A percentile compares a stretch with the other conserved stretches of the same genome.
phyloP scores from a whole-genome alignment of 2,888 invertebrate genomes.

The Branchinecta sandiegonensis region DNA sequence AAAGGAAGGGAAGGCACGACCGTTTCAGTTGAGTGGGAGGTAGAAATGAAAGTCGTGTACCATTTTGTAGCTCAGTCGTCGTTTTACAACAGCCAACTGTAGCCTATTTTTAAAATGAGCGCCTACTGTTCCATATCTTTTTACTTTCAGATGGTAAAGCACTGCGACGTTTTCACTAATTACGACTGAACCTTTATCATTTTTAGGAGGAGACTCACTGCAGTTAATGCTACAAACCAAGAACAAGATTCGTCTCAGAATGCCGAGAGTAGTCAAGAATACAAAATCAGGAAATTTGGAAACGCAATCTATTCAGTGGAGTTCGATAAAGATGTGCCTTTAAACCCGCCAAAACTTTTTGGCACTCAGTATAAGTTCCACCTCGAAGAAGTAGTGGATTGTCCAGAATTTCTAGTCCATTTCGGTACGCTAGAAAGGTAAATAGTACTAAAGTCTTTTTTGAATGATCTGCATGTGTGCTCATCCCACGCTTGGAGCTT shows the following conservation, averaged over 20 bases:
- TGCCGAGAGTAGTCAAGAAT: neutral
- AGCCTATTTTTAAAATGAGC: too few relatives aligned
- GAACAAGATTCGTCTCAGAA: neutral
- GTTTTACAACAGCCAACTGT: too few relatives aligned
- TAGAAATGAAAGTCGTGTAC: too few relatives aligned
- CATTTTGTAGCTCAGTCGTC: too few relatives aligned
- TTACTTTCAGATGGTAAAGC: too few relatives aligned
- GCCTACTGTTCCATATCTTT: too few relatives aligned
- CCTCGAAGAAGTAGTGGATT: slow-evolving; percentile 89
- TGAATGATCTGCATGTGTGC: slow-evolving; percentile 26
- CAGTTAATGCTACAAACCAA: neutral
- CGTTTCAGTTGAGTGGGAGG: too few relatives aligned
- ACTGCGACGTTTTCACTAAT: too few relatives aligned
- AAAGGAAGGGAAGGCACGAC: too few relatives aligned
- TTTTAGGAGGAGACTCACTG: neutral
- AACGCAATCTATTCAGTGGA: slow-evolving; percentile 63
- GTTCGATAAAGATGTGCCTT: slow-evolving; percentile 45
- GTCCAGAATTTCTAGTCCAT: slow-evolving; percentile 94
- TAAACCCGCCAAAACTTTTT: slow-evolving; percentile 53
- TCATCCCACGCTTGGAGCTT: too few relatives aligned
- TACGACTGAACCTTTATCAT: too few relatives aligned
- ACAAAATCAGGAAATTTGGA: slow-evolving; percentile 42
- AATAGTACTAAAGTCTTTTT: slow-evolving; percentile 29
- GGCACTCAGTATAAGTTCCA: slow-evolving; percentile 92
- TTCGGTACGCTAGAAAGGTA: slow-evolving; percentile 64